Conservation (phyloP, 2,888 invertebrate genomes). For the Amphipoea lucens region DNA sequence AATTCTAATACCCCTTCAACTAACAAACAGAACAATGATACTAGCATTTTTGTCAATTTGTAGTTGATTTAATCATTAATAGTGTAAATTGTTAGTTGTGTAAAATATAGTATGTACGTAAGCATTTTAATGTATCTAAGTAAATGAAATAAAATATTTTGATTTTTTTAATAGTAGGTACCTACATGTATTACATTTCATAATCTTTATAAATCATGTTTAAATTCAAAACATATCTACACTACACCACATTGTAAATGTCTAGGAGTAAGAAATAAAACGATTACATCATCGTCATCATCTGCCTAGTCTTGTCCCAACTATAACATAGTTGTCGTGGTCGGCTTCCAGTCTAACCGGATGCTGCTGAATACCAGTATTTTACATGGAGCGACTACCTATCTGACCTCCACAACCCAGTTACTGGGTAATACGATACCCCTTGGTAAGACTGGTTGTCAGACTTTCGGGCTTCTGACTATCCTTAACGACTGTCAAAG, state of each 20-base stretch:
- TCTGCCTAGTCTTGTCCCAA: too few relatives aligned
- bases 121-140: neutral
- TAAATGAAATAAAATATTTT: neutral
- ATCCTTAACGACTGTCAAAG: too few relatives aligned
- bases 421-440: too few relatives aligned
- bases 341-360: too few relatives aligned
- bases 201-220: neutral
- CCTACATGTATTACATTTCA: neutral
- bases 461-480: too few relatives aligned
- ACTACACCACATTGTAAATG: slow-evolving; percentile 1
- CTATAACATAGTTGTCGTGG: too few relatives aligned
- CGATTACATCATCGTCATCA: too few relatives aligned
- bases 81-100: too few relatives aligned
- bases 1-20: neutral
- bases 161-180: neutral
- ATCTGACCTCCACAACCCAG: too few relatives aligned
- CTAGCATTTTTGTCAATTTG: neutral
- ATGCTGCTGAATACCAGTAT: too few relatives aligned
- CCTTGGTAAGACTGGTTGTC: too few relatives aligned
- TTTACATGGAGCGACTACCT: too few relatives aligned
- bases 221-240: neutral
- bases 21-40: neutral
- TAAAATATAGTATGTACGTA: neutral
- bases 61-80: neutral
- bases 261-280: neutral